These are phyloP conservation scores for Steromphala cineraria DNA, from an alignment of 2,888 invertebrate species.

Conservation along the genomic window DNA sequence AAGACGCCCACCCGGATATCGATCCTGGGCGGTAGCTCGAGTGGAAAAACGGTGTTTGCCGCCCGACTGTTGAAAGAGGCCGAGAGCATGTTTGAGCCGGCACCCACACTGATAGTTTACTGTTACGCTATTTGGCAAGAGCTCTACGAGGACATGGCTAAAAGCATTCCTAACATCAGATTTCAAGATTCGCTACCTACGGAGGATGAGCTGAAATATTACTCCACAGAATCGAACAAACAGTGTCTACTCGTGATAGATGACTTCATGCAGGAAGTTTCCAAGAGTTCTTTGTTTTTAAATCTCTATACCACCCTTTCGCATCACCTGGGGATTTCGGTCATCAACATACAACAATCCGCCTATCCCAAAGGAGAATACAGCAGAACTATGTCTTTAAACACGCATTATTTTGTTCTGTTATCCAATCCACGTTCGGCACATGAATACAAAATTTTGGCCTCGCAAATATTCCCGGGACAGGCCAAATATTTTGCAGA, in stretches of 20 bases:
- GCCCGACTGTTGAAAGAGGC: not conserved
- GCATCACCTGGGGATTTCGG: not conserved
- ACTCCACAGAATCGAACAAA: not conserved
- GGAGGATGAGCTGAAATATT: not conserved
- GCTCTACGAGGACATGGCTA: not conserved
- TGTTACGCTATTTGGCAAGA: conserved; percentile 2
- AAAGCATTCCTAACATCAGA: not conserved
- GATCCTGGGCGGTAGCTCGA: not conserved
- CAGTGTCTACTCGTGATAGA: not conserved
- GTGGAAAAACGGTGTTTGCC: not conserved
- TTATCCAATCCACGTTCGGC: not conserved
- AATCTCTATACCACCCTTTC: not conserved
- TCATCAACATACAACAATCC: not conserved
- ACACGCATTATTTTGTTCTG: not conserved
- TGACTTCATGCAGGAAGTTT: not conserved
- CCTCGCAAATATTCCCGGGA: not conserved
- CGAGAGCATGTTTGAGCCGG: not conserved
- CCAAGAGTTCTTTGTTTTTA: not conserved
- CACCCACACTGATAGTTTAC: not conserved
- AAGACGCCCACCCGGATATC: no score
- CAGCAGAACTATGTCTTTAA: not conserved
- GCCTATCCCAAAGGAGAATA: not conserved
- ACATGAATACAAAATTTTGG: conserved; percentile 8
- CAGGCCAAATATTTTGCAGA: not conserved
- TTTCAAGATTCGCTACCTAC: not conserved